Evolutionary conservation across 30 jellyfish, hydroid and myxozoan species (phyloP).

Genomic region (Phacellophora camtschatica): DNA sequence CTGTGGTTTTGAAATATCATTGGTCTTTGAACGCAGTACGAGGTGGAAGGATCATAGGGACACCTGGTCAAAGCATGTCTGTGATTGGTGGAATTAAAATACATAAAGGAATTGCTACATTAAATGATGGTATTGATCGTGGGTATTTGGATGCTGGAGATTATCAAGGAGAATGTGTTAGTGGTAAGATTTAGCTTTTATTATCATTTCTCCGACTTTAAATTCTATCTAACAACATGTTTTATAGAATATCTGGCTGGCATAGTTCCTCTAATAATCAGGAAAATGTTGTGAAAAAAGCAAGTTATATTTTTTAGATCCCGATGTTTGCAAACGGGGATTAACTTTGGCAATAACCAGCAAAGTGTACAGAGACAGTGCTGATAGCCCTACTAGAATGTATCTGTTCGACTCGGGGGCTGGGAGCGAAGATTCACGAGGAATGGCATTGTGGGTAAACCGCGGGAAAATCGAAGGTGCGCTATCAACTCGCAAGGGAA

Average conservation of each 20-base stretch:
- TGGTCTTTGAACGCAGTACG: conserved; percentile 79
- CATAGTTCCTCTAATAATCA: no score
- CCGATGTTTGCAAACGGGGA: conserved; percentile 89
- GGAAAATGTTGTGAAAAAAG: no score
- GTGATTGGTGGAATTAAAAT: conserved; percentile 80
- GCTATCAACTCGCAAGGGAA: conserved; percentile 72
- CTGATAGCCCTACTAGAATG: conserved; percentile 62
- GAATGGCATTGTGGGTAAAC: conserved; percentile 88
- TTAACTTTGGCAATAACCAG: conserved; percentile 81
- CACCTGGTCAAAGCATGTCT: conserved; percentile 77
- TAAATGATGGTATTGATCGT: conserved; percentile 70
- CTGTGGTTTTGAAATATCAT: conserved; percentile 52
- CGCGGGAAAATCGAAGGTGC: conserved; percentile 83
- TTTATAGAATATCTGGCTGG: no score
- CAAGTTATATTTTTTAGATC: conserved; percentile 58
- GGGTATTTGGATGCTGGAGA: conserved; percentile 98
- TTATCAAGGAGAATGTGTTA: conserved; percentile 91
- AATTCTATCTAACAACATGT: no score
- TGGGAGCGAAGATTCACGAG: conserved; percentile 86
- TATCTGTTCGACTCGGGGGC: conserved; percentile 96
- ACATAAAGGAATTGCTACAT: conserved; percentile 87
- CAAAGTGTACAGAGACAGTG: conserved; percentile 79
- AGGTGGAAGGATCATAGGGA: conserved; percentile 68
- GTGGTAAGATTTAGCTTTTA: conserved; percentile 55
- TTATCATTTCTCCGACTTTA: no score